A percentile compares a stretch with the other conserved stretches of the same genome.
phyloP scores from a whole-genome alignment of 2,888 invertebrate genomes.

The Caenorhabditis sp. region DNA sequence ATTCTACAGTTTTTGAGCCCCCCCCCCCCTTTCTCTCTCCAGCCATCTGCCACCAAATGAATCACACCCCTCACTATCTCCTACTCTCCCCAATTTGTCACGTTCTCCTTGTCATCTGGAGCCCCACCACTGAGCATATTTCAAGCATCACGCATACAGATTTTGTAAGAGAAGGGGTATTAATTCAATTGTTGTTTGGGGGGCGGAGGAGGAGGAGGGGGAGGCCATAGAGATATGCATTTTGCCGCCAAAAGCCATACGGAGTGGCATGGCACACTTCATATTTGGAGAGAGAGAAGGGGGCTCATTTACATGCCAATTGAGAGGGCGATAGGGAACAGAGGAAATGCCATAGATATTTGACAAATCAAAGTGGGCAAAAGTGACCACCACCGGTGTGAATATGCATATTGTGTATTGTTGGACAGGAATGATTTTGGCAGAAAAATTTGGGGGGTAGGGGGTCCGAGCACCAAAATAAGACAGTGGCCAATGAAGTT shows the following conservation, averaged over 20 bases:
- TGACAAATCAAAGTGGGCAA: no score
- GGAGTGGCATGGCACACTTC: conserved; percentile 25
- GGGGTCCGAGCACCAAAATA: no score
- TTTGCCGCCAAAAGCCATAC: conserved; percentile 50
- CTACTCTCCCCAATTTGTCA: conserved; percentile 34
- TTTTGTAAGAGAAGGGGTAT: not conserved
- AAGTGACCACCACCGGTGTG: not conserved
- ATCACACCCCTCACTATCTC: conserved; percentile 3
- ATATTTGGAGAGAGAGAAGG: conserved; percentile 22
- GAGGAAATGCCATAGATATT: no score
- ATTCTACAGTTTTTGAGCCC: conserved; percentile 37
- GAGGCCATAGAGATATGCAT: not conserved
- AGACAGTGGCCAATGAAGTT: no score
- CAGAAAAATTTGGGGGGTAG: no score
- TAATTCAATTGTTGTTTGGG: conserved; percentile 59
- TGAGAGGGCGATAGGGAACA: not conserved
- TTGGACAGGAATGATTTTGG: no score
- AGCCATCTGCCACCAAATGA: conserved; percentile 32
- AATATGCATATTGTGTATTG: no score
- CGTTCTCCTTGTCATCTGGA: not conserved
- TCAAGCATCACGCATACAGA: conserved; percentile 56
- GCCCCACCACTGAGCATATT: conserved; percentile 25
- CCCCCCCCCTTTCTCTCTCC: not conserved
- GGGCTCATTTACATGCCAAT: conserved; percentile 57
- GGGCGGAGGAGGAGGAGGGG: no score